Evolutionary conservation across 2,888 invertebrate species (phyloP).

Genomic region (Acrobasis consociella): DNA sequence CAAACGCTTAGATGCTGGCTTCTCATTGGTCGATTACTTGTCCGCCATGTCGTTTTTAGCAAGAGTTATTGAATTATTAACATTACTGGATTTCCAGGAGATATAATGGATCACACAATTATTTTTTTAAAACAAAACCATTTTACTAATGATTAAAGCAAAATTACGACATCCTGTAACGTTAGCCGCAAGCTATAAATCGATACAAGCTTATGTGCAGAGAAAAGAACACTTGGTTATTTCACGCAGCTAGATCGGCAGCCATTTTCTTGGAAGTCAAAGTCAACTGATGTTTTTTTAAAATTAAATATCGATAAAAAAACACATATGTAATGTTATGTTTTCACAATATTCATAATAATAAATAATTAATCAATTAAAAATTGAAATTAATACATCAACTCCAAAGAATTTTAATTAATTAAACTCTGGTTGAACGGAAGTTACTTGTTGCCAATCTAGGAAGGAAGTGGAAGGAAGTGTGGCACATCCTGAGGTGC

Average conservation of each 20-base stretch:
- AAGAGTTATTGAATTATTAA: constrained; percentile 62
- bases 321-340: not conserved
- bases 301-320: not conserved
- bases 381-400: too few species aligned
- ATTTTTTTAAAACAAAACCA: not conserved
- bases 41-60: constrained; percentile 86
- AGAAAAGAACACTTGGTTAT: constrained; percentile 29
- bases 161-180: constrained; percentile 33
- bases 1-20: constrained; percentile 84
- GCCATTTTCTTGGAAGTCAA: constrained; percentile 39
- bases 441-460: too few species aligned
- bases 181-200: constrained; percentile 35
- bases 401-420: too few species aligned
- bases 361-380: too few species aligned
- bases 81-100: constrained; percentile 19
- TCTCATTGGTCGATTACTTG: constrained; percentile 86
- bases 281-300: constrained; percentile 22
- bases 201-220: constrained; percentile 37
- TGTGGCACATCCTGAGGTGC: too few species aligned
- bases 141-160: constrained; percentile 29
- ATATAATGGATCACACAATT: not conserved
- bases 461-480: too few species aligned
- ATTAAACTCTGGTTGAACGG: too few species aligned
- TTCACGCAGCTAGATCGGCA: constrained; percentile 40
- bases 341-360: not conserved